Conservation (phyloP, 2,113 vertebrate genomes). For the Apteryx mantelli region DNA sequence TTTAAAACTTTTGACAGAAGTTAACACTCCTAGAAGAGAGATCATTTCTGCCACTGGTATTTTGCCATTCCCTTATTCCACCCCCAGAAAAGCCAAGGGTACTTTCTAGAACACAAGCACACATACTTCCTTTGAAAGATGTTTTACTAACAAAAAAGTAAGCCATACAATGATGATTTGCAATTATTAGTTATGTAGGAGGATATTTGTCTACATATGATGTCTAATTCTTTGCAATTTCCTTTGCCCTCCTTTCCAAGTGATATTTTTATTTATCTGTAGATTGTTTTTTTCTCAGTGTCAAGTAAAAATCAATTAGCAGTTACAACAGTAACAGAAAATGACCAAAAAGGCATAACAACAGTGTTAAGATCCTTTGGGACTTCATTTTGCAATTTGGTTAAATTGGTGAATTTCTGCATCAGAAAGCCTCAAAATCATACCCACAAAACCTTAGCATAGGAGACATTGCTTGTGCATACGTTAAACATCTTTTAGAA, state of each 20-base stretch:
- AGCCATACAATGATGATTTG: neutral
- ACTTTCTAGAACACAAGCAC: neutral
- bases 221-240: neutral
- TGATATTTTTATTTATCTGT: constrained; percentile 10
- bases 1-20: neutral
- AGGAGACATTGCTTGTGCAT: neutral
- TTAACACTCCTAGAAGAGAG: neutral
- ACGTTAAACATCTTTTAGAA: neutral
- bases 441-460: neutral
- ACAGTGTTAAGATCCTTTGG: neutral
- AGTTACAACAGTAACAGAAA: neutral
- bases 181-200: neutral
- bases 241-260: neutral
- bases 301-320: constrained; percentile 15
- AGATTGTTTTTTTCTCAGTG: neutral
- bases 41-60: neutral
- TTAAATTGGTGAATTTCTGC: neutral
- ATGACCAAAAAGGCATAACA: neutral
- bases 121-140: neutral
- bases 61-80: neutral
- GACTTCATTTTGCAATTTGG: neutral
- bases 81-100: neutral
- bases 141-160: neutral
- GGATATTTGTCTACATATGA: neutral
- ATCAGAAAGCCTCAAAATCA: neutral